A percentile compares a stretch with the other conserved stretches of the same genome.
These are phyloP conservation scores for Tenualosa ilisha DNA, from an alignment of 2,797 vertebrate species.

Conservation along the genomic window DNA sequence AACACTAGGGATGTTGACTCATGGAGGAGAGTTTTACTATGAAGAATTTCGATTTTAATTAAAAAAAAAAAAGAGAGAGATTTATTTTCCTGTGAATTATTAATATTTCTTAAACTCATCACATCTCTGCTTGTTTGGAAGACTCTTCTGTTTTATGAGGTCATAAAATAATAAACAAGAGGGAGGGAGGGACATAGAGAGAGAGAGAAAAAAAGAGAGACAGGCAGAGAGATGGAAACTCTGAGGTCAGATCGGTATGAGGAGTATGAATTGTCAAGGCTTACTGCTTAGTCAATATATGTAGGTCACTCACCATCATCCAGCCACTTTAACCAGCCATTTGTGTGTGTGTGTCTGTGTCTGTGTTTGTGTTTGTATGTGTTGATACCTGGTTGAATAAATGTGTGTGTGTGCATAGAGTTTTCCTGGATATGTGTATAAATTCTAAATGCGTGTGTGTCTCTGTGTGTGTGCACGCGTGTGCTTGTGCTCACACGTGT, in stretches of 20 bases:
- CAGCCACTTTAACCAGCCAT: not conserved
- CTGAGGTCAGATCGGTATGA: not conserved
- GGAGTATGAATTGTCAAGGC: not conserved
- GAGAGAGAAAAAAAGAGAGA: not conserved
- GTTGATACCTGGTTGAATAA: too few species aligned
- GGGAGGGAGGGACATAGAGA: not conserved
- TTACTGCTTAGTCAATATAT: not conserved
- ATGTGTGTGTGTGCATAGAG: conserved; percentile 2
- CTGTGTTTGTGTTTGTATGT: not conserved
- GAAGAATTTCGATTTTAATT: too few species aligned
- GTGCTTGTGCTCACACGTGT: too few species aligned
- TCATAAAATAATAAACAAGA: not conserved
- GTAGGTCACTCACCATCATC: not conserved
- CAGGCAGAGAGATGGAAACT: not conserved
- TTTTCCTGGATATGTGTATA: too few species aligned
- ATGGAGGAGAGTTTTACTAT: too few species aligned
- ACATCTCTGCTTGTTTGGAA: too few species aligned
- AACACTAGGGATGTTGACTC: too few species aligned
- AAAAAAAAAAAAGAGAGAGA: too few species aligned
- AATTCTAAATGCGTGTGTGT: too few species aligned
- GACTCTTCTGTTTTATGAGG: too few species aligned
- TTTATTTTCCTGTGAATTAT: too few species aligned
- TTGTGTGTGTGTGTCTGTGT: not conserved
- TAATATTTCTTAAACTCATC: too few species aligned
- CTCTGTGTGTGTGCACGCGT: not conserved